Conservation (phyloP, 2,113 vertebrate species). For the Anthoscopus minutus region DNA sequence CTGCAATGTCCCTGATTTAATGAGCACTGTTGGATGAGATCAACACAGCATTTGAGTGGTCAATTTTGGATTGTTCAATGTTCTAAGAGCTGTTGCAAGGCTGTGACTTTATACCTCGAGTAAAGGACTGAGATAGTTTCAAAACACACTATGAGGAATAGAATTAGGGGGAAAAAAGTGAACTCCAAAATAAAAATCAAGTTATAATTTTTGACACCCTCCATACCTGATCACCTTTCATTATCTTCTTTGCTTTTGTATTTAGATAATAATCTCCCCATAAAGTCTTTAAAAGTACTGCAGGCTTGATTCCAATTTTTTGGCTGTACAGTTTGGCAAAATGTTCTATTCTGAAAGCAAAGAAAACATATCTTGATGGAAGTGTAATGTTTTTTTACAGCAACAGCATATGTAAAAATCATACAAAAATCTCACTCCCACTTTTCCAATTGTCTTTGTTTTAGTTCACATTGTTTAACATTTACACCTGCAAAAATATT, state of each 20-base stretch:
- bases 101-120: not conserved
- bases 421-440: not conserved
- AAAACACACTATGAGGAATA: not conserved
- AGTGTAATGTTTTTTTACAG: not conserved
- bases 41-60: not conserved
- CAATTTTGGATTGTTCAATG: not conserved
- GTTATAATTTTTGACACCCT: not conserved
- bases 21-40: not conserved
- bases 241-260: conserved; percentile 90
- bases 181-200: not conserved
- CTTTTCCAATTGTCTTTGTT: not conserved
- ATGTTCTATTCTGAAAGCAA: conserved; percentile 81
- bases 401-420: not conserved
- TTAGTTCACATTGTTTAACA: not conserved
- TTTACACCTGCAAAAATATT: not conserved
- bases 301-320: conserved; percentile 84
- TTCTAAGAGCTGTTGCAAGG: not conserved
- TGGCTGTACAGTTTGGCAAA: conserved; percentile 91
- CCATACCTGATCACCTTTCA: conserved; percentile 92
- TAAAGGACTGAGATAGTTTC: not conserved
- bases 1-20: not conserved
- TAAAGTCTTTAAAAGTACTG: conserved; percentile 86
- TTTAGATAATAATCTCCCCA: conserved; percentile 97
- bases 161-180: not conserved
- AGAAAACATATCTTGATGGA: not conserved